Evolutionary conservation across 1,140 invertebrate species (phyloP).

Genomic region (Apis cerana): DNA sequence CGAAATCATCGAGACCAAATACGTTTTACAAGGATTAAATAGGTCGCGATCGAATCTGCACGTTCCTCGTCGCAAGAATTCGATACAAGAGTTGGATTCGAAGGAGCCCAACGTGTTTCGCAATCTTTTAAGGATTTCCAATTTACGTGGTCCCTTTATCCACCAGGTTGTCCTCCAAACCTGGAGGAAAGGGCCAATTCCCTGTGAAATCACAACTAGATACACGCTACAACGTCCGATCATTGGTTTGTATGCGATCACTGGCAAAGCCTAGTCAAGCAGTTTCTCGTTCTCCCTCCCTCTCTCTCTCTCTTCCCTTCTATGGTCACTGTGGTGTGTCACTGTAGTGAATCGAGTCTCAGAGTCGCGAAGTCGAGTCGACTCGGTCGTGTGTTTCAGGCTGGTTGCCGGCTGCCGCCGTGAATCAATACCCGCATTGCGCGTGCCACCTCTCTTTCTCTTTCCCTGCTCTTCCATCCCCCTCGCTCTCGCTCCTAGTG

Average conservation of each 20-base stretch:
- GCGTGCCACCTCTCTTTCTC: conserved; percentile 78
- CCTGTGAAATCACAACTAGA: not conserved
- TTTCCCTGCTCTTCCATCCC: conserved; percentile 50
- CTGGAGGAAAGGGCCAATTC: not conserved
- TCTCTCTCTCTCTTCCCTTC: not conserved
- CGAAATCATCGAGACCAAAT: not conserved
- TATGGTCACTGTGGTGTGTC: conserved; percentile 24
- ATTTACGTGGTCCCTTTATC: not conserved
- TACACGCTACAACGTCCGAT: conserved; percentile 10
- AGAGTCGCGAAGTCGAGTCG: conserved; percentile 71
- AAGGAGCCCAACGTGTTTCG: not conserved
- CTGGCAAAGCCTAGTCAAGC: not conserved
- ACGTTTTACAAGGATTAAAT: not conserved
- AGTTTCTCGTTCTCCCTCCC: not conserved
- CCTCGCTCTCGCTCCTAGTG: conserved; percentile 51
- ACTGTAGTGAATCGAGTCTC: conserved; percentile 72
- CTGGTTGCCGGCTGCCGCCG: conserved; percentile 75
- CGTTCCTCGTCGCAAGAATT: not conserved
- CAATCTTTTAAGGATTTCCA: conserved; percentile 8
- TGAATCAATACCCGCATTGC: conserved; percentile 82
- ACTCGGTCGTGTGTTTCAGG: conserved; percentile 71
- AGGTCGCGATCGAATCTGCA: conserved; percentile 20
- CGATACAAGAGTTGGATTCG: not conserved
- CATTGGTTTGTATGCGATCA: conserved; percentile 22
- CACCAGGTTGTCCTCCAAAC: not conserved